phyloP scores from a whole-genome alignment of 1,140 invertebrate species.

The Hypothenemus hampei region DNA sequence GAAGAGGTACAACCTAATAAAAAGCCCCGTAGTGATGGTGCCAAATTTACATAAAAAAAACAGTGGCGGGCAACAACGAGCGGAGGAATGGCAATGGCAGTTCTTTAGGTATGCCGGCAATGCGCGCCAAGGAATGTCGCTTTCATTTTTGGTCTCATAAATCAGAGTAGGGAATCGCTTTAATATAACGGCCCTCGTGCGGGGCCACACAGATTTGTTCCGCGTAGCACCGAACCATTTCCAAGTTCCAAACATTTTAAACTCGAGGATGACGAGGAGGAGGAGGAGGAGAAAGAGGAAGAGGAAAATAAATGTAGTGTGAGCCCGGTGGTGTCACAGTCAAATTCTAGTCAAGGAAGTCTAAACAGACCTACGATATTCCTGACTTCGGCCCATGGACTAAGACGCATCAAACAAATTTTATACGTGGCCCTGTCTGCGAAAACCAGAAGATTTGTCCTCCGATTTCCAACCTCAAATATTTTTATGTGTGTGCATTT shows the following conservation, averaged over 20 bases:
- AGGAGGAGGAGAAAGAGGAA: too few species aligned
- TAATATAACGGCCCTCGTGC: conserved; percentile 37
- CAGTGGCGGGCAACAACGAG: conserved; percentile 21
- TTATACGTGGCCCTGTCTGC: too few species aligned
- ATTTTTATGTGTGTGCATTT: conserved; percentile 41
- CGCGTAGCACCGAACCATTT: conserved; percentile 33
- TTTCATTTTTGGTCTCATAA: conserved; percentile 40
- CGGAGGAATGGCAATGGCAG: conserved; percentile 22
- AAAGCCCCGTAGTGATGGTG: conserved; percentile 20
- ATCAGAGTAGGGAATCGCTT: conserved; percentile 38
- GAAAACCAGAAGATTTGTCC: conserved; percentile 33
- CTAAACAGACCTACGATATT: too few species aligned
- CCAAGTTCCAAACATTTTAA: conserved; percentile 28
- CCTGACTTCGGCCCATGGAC: too few species aligned
- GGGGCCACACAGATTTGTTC: conserved; percentile 33
- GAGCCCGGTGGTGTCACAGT: too few species aligned
- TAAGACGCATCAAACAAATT: too few species aligned
- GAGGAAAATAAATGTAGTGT: too few species aligned
- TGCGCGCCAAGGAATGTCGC: conserved; percentile 34
- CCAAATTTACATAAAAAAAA: conserved; percentile 28
- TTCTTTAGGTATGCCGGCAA: conserved; percentile 35
- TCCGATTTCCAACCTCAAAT: conserved; percentile 37
- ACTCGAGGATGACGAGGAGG: too few species aligned
- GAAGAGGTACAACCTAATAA: conserved; percentile 28
- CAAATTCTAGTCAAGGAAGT: too few species aligned